Evolutionary conservation across 2,888 invertebrate species (phyloP).

Genomic region (Plagodis dolabraria): DNA sequence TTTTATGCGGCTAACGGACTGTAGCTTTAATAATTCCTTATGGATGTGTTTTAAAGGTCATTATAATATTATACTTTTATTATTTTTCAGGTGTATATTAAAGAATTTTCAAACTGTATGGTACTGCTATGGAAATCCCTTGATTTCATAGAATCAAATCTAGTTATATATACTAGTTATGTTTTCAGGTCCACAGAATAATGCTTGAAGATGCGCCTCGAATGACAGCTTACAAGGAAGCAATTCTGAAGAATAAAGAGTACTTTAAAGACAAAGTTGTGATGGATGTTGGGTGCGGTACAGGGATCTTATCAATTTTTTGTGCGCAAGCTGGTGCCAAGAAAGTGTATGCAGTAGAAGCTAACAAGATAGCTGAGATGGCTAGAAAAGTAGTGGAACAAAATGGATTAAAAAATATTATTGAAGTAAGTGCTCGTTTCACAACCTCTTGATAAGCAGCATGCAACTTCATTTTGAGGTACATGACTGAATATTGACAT

Average conservation of each 20-base stretch:
- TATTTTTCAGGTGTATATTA: too few species aligned
- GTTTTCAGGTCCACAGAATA: conserved; percentile 88
- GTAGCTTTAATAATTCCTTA: too few species aligned
- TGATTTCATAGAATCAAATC: background rate
- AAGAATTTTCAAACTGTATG: conserved; percentile 31
- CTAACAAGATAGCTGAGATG: conserved; percentile 88
- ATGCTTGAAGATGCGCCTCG: conserved; percentile 92
- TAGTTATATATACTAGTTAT: background rate
- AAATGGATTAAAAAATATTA: conserved; percentile 87
- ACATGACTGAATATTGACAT: too few species aligned
- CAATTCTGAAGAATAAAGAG: conserved; percentile 88
- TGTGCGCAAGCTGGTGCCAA: conserved; percentile 96
- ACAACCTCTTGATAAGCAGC: too few species aligned
- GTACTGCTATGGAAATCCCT: background rate
- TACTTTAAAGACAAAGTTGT: conserved; percentile 91
- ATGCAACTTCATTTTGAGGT: too few species aligned
- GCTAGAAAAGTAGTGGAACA: conserved; percentile 88
- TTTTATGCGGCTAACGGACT: too few species aligned
- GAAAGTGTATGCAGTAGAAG: conserved; percentile 94
- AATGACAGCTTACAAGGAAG: conserved; percentile 91
- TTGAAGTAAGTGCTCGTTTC: conserved; percentile 79
- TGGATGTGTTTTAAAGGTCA: too few species aligned
- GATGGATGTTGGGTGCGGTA: conserved; percentile 94
- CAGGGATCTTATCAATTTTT: conserved; percentile 95
- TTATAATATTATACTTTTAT: too few species aligned